Percentiles rank a stretch among this genome's conserved stretches.
Conservation (phyloP, 2,888 invertebrate genomes). For the Drosophila cognata region DNA sequence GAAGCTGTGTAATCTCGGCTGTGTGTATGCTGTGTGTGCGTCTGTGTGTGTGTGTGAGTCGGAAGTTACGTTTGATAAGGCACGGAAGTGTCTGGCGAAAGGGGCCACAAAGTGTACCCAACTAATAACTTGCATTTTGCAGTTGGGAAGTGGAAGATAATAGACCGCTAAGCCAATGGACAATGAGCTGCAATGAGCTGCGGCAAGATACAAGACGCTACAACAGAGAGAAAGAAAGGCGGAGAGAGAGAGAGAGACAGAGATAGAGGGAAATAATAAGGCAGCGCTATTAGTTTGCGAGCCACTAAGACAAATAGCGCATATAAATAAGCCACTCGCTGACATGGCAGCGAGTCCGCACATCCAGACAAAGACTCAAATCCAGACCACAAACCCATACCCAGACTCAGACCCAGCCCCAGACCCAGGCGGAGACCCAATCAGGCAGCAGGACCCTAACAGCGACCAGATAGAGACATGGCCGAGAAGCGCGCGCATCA, state of each 20-base stretch:
- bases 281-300: constrained; percentile 70
- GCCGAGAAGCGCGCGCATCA: constrained; percentile 4
- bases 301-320: constrained; percentile 73
- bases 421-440: not conserved
- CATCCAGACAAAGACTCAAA: not conserved
- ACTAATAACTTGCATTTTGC: constrained; percentile 39
- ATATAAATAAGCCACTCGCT: constrained; percentile 72
- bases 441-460: not conserved
- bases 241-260: not conserved
- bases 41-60: constrained; percentile 24
- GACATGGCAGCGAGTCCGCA: constrained; percentile 16
- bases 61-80: constrained; percentile 69
- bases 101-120: constrained; percentile 35
- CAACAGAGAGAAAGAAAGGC: constrained; percentile 10
- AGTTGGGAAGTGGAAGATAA: constrained; percentile 7
- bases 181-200: constrained; percentile 52
- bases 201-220: constrained; percentile 36
- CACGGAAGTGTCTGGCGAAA: constrained; percentile 59
- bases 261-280: constrained; percentile 1
- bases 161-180: constrained; percentile 52
- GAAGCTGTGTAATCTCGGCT: constrained; percentile 51
- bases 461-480: constrained; percentile 15
- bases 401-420: not conserved
- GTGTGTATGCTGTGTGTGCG: constrained; percentile 3
- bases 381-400: not conserved